A percentile compares a stretch with the other conserved stretches of the same genome.
Conservation (phyloP, 2,888 invertebrate species). For the Bhutanitis thaidina region DNA sequence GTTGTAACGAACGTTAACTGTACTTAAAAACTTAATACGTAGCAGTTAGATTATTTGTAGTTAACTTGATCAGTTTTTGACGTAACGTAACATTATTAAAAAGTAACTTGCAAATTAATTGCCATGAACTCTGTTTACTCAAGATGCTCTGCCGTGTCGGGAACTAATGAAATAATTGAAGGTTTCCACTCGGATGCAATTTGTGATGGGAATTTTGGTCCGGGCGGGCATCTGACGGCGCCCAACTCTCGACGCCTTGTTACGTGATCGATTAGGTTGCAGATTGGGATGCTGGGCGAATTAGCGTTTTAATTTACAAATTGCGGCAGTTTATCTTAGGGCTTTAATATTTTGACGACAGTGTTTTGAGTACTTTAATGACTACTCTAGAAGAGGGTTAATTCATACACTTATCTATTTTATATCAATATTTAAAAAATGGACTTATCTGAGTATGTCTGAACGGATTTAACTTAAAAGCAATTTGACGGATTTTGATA, state of each 20-base stretch:
- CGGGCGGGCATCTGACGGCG: slow-evolving; percentile 8
- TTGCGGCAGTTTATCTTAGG: slow-evolving; percentile 3
- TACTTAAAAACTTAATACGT: no score
- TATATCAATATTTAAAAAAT: no score
- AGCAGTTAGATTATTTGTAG: no score
- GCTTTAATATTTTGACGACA: slow-evolving; percentile 7
- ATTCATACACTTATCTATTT: no score
- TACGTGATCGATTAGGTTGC: slow-evolving; percentile 16
- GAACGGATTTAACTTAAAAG: no score
- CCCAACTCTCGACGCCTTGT: slow-evolving; percentile 4
- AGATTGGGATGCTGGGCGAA: slow-evolving; percentile 11
- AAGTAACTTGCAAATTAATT: no score
- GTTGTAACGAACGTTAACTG: no score
- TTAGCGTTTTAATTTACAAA: slow-evolving; percentile 17
- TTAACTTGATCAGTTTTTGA: no score
- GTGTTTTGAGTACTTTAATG: not conserved
- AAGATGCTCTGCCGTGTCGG: not conserved
- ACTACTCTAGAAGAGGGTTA: no score
- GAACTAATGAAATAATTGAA: slow-evolving; percentile 18
- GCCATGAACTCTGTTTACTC: not conserved
- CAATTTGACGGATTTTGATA: no score
- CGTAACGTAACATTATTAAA: no score
- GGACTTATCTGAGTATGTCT: no score
- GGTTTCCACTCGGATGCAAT: slow-evolving; percentile 18
- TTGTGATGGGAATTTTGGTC: slow-evolving; percentile 18